Evolutionary conservation across 2,113 vertebrate genomes (phyloP).

Genomic region (Mola mola): DNA sequence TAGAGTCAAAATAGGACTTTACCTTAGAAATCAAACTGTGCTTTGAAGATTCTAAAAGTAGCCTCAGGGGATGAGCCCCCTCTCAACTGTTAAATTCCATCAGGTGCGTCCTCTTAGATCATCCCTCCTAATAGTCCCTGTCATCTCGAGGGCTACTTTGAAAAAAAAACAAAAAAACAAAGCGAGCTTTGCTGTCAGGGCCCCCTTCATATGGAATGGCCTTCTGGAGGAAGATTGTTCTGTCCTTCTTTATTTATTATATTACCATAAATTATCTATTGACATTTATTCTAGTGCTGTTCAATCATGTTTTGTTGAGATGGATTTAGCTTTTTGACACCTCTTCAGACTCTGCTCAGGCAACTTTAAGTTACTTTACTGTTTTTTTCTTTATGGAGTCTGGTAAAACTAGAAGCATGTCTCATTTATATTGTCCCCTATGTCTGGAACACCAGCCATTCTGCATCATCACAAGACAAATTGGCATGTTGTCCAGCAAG

Average conservation of each 20-base stretch:
- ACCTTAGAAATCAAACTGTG: no score
- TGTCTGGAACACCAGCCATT: no score
- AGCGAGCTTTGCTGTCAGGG: neutral
- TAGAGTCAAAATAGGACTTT: no score
- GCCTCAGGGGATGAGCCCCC: no score
- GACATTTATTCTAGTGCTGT: neutral
- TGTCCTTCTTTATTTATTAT: neutral
- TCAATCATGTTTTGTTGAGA: constrained; percentile 17
- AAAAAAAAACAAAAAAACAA: neutral
- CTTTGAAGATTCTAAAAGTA: no score
- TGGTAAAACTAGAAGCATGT: no score
- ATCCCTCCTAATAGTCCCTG: neutral
- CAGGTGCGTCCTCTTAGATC: constrained; percentile 1
- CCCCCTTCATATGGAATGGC: neutral
- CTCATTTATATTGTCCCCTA: no score
- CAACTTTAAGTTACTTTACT: no score
- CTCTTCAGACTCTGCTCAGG: neutral
- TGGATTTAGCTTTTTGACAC: neutral
- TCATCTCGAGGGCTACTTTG: constrained; percentile 4
- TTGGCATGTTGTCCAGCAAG: no score
- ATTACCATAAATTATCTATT: neutral
- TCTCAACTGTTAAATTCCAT: neutral
- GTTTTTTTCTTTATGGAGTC: no score
- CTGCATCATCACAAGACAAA: no score
- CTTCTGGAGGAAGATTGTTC: neutral